Base-by-base conservation (phyloP, 1,140 invertebrate species). In the Centruroides vittatus region DNA sequence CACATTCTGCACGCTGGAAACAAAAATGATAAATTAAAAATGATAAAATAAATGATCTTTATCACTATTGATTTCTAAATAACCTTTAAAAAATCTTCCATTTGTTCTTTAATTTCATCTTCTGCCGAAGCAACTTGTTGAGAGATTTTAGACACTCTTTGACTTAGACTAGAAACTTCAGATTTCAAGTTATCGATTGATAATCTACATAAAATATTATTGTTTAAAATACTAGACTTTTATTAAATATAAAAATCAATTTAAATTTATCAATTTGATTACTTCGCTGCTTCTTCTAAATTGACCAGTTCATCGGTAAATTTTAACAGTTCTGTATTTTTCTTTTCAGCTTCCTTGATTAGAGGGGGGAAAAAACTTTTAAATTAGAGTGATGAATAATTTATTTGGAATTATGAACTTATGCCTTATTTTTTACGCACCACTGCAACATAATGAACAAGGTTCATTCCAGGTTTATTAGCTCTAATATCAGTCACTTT, bases 381-480 rank as follows among this genome's bases (percentile, higher is more conserved):
- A 13, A 55, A 11, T 35, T 11, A 11, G 54, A 10, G 13, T 11
- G 12, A 41, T 3, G 3, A 55, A 11, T 11, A 41, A 55, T 55
- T 3, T 55, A 55, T 55, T 23, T 41, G 13, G 23, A 55, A 11
- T 23, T 55, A 11, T 41, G 34, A 41, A 10, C 3, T 3, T 34
- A 55, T 34, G 34, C 54, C 10, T 3, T 49, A 51, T 35, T 11
- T 13, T 35, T 34, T 9, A 46, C 58, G 56, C 58, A 70, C 69
- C 60, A 67, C 62, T 3, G 68, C 91, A 10, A 98, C 91, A 71
- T 92, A 97, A 75, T 98, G 93, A 67, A 98, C 88, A 7, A 98
- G 79, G 76, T 93, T 95, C 84, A 98, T 92, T 59, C 92, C 88
- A 1, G 93, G 93, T 71, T 96, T 96, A 73, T 97, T 98, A 1